Base-by-base conservation (phyloP, 2,113 vertebrate species). In the Cinclus cinclus region DNA sequence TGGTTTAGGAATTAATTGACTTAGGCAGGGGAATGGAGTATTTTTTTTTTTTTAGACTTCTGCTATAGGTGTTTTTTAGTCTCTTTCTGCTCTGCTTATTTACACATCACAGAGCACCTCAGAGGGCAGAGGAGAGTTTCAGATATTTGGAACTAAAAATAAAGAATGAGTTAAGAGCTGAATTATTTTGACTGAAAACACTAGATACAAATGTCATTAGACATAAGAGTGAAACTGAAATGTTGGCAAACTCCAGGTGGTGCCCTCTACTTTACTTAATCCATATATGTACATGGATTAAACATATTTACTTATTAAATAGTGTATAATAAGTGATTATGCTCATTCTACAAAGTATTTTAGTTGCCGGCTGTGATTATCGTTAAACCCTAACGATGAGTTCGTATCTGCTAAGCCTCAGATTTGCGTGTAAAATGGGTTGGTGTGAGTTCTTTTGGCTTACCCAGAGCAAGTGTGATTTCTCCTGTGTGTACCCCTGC, bases 271-370 rank as follows among this genome's bases (percentile, higher is more conserved):
- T 69, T 67, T 41, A 11, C 49, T 79, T 56, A 55, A n/a, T 59
- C 15, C 13, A 5, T 33, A 3, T 55, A 13, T 1, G 0, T 24
- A 9, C 13, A 3, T 8, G 21, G 47, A 39, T 55, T 46, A 78
- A 84, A 30, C 17, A 17, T 12, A 46, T 20, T 52, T 60, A 5
- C 27, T 37, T 33, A 41, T 9, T 41, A 15, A 35, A 12, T 23
- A 42, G 12, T 3, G 2, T 15, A 4, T 53, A 18, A 14, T 37
- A 25, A 4, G 19, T 19, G 33, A 35, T 8, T 65, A 24, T 31
- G 24, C 39, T 76, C 19, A 8, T 47, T 62, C 27, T 44, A 3
- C 17, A 4, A 1, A 19, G 10, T 33, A 11, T 50, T 78, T 28
- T 35, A 18, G 13, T 22, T 46, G 15, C 64, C 42, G 20, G 24